phyloP scores from a whole-genome alignment of 2,113 vertebrate genomes.

The Alouatta palliata region DNA sequence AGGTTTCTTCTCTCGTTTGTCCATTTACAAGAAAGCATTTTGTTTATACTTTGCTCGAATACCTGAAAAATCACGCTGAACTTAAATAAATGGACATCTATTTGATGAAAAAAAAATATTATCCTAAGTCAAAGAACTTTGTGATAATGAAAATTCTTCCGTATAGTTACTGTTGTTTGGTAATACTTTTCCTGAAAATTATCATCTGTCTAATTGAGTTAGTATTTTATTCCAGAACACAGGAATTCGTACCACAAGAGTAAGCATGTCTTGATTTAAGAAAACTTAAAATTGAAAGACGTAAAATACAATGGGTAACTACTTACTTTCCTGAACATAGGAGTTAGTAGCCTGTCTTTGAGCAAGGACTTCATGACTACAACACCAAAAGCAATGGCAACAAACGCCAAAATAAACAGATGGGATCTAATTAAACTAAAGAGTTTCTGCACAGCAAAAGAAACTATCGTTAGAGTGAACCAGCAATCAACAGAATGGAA shows the following conservation, averaged over 20 bases:
- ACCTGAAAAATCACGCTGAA: not conserved
- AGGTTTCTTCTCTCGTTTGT: not conserved
- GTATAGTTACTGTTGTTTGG: not conserved
- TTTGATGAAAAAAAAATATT: not conserved
- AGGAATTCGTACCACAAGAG: not conserved
- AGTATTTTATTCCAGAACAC: not conserved
- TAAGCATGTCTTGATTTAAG: not conserved
- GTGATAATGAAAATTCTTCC: not conserved
- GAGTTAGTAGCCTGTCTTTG: too few species aligned
- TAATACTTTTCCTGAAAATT: not conserved
- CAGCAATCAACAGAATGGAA: too few species aligned
- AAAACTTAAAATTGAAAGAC: not conserved
- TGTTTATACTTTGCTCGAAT: not conserved
- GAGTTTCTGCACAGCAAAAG: too few species aligned
- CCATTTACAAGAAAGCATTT: conserved; percentile 10
- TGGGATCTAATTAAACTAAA: too few species aligned
- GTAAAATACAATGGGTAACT: not conserved
- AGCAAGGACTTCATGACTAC: too few species aligned
- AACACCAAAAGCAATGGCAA: too few species aligned
- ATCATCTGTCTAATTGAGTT: not conserved
- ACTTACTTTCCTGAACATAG: not conserved
- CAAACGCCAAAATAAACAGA: too few species aligned
- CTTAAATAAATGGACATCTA: not conserved
- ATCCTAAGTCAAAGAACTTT: not conserved
- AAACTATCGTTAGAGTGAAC: too few species aligned